Evolutionary conservation across 2,888 invertebrate species (phyloP).

Genomic region (Diogma glabrata): DNA sequence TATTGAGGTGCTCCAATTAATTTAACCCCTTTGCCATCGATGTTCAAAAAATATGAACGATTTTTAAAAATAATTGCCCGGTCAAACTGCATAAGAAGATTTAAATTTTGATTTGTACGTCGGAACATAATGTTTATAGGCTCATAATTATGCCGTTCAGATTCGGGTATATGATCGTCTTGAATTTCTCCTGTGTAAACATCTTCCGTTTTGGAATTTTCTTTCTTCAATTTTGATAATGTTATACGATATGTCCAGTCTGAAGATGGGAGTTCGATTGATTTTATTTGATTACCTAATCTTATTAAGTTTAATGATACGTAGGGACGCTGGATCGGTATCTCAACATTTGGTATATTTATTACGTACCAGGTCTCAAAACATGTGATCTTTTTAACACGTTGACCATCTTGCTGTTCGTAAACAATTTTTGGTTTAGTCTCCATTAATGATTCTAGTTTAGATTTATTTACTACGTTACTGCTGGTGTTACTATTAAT

Average conservation of each 20-base stretch:
- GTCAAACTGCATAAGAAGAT: slow-evolving; percentile 31
- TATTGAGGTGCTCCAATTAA: slow-evolving; percentile 33
- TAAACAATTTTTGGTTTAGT: slow-evolving; percentile 25
- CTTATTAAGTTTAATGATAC: slow-evolving; percentile 31
- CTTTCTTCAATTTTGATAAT: slow-evolving; percentile 24
- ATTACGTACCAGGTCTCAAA: slow-evolving; percentile 38
- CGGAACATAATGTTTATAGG: slow-evolving; percentile 36
- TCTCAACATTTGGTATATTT: slow-evolving; percentile 24
- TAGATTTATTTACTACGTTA: slow-evolving; percentile 5
- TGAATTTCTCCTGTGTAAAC: slow-evolving; percentile 32
- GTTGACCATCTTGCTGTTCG: slow-evolving; percentile 31
- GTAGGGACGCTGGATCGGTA: slow-evolving; percentile 12
- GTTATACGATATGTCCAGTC: slow-evolving; percentile 34
- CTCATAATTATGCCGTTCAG: slow-evolving; percentile 33
- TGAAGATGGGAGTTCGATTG: slow-evolving; percentile 27
- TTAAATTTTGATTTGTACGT: slow-evolving; percentile 16
- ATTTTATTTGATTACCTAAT: slow-evolving; percentile 29
- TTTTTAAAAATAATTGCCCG: slow-evolving; percentile 37
- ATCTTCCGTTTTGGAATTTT: slow-evolving; percentile 16
- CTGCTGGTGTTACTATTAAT: too few species aligned
- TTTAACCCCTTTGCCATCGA: slow-evolving; percentile 35
- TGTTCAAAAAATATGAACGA: slow-evolving; percentile 33
- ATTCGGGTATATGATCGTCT: slow-evolving; percentile 29
- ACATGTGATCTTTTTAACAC: slow-evolving; percentile 36
- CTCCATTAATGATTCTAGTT: slow-evolving; percentile 3